Percentiles rank a stretch among this genome's conserved stretches.
Evolutionary conservation across 2,888 invertebrate genomes (phyloP).

Genomic region (Proisotoma minuta): DNA sequence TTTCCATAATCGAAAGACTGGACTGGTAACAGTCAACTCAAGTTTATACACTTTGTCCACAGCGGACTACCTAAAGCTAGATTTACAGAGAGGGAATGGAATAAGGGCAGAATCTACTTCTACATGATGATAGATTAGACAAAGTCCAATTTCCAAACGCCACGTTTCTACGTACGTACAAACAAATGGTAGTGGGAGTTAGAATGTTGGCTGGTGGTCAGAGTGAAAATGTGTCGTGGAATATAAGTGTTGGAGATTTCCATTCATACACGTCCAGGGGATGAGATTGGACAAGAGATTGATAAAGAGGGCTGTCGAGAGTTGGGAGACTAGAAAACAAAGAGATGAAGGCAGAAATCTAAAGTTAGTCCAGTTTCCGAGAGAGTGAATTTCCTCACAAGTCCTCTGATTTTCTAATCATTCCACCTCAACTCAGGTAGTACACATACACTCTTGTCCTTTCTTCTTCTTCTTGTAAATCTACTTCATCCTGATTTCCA

Average conservation of each 20-base stretch:
- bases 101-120: too few relatives aligned
- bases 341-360: conserved; percentile 5
- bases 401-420: conserved; percentile 6
- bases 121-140: too few relatives aligned
- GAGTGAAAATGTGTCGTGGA: too few relatives aligned
- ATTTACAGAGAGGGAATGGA: too few relatives aligned
- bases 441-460: not conserved
- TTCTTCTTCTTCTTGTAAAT: not conserved
- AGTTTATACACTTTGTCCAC: too few relatives aligned
- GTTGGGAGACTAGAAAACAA: conserved; percentile 8
- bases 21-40: too few relatives aligned
- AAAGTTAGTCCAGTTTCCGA: not conserved
- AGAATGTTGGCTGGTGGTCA: too few relatives aligned
- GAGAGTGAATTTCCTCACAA: not conserved
- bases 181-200: too few relatives aligned
- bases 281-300: conserved; percentile 10
- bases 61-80: too few relatives aligned
- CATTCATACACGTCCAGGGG: conserved; percentile 11
- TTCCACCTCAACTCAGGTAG: not conserved
- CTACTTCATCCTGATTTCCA: not conserved
- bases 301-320: conserved; percentile 16
- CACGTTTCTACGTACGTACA: too few relatives aligned
- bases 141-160: too few relatives aligned
- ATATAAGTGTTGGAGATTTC: not conserved
- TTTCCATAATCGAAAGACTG: too few relatives aligned